Base-by-base conservation (phyloP, 1,140 invertebrate genomes). In the Leptopilina boulardi region DNA sequence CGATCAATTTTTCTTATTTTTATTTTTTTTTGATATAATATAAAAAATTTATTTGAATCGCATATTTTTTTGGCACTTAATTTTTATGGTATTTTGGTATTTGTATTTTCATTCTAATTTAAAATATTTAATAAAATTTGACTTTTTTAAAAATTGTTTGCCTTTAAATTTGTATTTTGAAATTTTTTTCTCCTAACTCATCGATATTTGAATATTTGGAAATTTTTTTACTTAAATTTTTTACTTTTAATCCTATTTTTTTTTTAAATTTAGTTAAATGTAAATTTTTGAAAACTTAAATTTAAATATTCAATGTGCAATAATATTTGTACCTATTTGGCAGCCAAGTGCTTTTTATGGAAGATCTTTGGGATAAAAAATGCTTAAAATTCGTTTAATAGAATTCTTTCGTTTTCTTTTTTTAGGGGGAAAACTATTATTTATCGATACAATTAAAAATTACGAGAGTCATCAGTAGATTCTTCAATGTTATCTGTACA, bases 51-150 rank as follows among this genome's bases (percentile, higher is more conserved):
- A 56, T 21, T 8, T 19, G 19, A 9, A 21, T 30, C 6, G 18
- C 8, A 44, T 44, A 0, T 15, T 44, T 54, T 51, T 21, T 71
- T 71, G 70, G 70, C 70, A 71, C 70, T 71, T 71, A 42, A 42
- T 71, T n/a, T n/a, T n/a, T n/a, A 21, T 19, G 9, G 19, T 6
- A 56, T 54, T 21, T 6, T n/a, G n/a, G n/a, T n/a, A n/a, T n/a
- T n/a, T n/a, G n/a, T n/a, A n/a, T n/a, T n/a, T n/a, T n/a, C n/a
- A n/a, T n/a, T n/a, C n/a, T n/a, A n/a, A n/a, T n/a, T n/a, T n/a
- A n/a, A n/a, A n/a, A n/a, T n/a, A n/a, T n/a, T n/a, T n/a, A n/a
- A n/a, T n/a, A n/a, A n/a, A n/a, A n/a, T n/a, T n/a, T n/a, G n/a
- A n/a, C n/a, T n/a, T n/a, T n/a, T n/a, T n/a, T n/a, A n/a, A n/a